A percentile compares a stretch with the other conserved stretches of the same genome.
These are phyloP conservation scores for Lepidostoma basale DNA, from an alignment of 1,140 invertebrate species.

Conservation along the genomic window DNA sequence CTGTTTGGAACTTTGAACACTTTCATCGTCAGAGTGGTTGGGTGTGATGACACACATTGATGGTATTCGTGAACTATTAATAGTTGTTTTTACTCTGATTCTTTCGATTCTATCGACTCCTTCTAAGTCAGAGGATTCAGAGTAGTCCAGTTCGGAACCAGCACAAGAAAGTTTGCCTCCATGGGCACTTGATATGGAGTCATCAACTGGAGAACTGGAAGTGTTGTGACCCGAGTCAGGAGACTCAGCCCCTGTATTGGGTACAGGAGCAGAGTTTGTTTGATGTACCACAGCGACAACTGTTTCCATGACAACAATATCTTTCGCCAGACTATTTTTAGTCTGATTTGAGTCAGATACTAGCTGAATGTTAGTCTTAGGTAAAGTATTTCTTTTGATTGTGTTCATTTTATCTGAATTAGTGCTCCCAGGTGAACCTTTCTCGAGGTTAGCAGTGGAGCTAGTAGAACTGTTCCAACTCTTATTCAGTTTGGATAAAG, in stretches of 20 bases:
- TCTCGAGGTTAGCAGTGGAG: conserved; percentile 63
- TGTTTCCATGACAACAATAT: conserved; percentile 25
- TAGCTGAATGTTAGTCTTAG: conserved; percentile 20
- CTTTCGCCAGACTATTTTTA: neutral
- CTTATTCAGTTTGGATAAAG: conserved; percentile 62
- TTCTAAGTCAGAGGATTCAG: conserved; percentile 84
- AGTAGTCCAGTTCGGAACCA: conserved; percentile 74
- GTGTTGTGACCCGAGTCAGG: conserved; percentile 83
- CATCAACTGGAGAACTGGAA: conserved; percentile 79
- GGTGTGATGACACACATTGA: conserved; percentile 93
- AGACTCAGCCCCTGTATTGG: conserved; percentile 65
- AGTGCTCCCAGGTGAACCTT: conserved; percentile 63
- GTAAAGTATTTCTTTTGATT: conserved; percentile 59
- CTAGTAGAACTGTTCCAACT: conserved; percentile 56
- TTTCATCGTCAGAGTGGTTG: conserved; percentile 84
- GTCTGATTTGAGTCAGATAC: conserved; percentile 18
- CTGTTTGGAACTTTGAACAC: conserved; percentile 53
- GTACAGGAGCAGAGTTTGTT: neutral
- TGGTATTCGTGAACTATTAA: conserved; percentile 85
- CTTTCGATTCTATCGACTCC: conserved; percentile 83
- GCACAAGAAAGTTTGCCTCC: conserved; percentile 65
- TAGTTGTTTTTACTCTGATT: conserved; percentile 83
- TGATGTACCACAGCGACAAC: conserved; percentile 39
- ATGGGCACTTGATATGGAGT: conserved; percentile 69
- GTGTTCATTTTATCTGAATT: conserved; percentile 61